Base-by-base conservation (phyloP, 2,888 invertebrate species). In the Eledone cirrhosa region DNA sequence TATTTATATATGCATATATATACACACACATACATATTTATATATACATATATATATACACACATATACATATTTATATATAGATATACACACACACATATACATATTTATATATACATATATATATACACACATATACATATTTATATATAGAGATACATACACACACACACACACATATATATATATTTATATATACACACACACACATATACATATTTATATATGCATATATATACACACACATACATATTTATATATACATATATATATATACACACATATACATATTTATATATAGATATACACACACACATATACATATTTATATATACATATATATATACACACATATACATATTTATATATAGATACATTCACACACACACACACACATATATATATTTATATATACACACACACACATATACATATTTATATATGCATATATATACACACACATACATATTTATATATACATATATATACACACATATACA, bases 381-480 rank as follows among this genome's bases (percentile, higher is more conserved):
- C n/a, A 8, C n/a, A 63, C n/a, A 24, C n/a, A 63, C n/a, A 63
- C 16, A 63, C n/a, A 63, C 27, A 63, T 63, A 63, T 13, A n/a
- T 2, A 27, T n/a, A 27, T 27, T 5, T 22, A 53, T 53, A 53
- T 22, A 16, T 22, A 53, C 53, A 53, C 53, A 53, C 53, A 53
- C n/a, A n/a, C n/a, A n/a, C n/a, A n/a, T n/a, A n/a, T n/a, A n/a
- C n/a, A n/a, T n/a, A n/a, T n/a, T n/a, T 22, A 53, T 14, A 53
- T 14, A 53, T 16, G 22, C 53, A 53, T 53, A 53, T 22, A 16
- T 22, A 53, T 22, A 53, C 22, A 53, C 67, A 67, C 67, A 67
- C n/a, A 67, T 14, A 67, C 67, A 69, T 69, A 69, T 29, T n/a
- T 29, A 69, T 29, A 69, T n/a, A 69, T 27, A 69, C 27, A 69